Base-by-base conservation (phyloP, 2,797 vertebrate genomes). In the Diplodus puntazzo region DNA sequence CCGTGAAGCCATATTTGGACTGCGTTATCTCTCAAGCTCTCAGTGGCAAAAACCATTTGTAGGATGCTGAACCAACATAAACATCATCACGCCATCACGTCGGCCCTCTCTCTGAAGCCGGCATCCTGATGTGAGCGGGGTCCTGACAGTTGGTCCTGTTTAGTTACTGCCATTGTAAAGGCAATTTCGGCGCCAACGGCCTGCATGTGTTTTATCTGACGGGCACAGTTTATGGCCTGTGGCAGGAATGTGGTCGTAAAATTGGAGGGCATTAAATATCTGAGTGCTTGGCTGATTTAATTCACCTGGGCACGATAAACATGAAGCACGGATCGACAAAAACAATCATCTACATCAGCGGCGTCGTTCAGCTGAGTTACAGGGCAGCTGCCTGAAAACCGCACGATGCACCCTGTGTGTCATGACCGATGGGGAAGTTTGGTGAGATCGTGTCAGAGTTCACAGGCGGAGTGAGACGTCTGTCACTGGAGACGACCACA, bases 1-100 rank as follows among this genome's bases (percentile, higher is more conserved):
- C 72, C 88, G 52, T 66, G 84, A 83, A 64, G 70, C 72, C 55
- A 30, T 82, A 73, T 90, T 83, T 90, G 84, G 71, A 77, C 81
- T 65, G 79, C 1, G 63, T 83, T 90, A 82, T 88, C 86, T 78
- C 81, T 68, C 23, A 3, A 6, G 72, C 73, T 82, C 49, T 85
- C 81, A 68, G 20, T 57, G 50, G 50, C 68, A 43, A 39, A 39
- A 78, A 67, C 81, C 79, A 66, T 79, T 83, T 81, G 69, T 66
- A 3, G 48, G 65, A 77, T 17, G 74, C 70, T 84, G 50, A 1
- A 50, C 73, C 63, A 66, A 79, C 74, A 46, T 77, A 53, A 89
- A 78, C 81, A 84, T 67, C 65, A 63, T 77, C 25, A 58, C 1
- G 63, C 69, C 77, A 68, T 71, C 82, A 46, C 78, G 4, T n/a